Base-by-base conservation (phyloP, 2,113 vertebrate genomes). In the Coryphaenoides rupestris region DNA sequence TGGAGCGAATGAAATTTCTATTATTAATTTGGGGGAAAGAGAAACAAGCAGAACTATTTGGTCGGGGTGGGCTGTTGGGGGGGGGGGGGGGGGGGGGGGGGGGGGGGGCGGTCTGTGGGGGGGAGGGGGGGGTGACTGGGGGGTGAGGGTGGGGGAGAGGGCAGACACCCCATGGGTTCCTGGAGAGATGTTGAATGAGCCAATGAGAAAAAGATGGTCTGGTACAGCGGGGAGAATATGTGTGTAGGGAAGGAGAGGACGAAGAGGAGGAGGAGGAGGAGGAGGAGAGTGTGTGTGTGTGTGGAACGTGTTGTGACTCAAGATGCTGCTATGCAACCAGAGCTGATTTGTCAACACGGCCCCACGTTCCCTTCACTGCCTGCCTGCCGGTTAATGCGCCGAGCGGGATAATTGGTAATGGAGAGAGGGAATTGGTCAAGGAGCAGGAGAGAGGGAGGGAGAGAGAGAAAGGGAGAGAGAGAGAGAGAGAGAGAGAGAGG, bases 341-440 rank as follows among this genome's bases (percentile, higher is more conserved):
- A 63, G 68, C 73, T 69, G 78, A 87, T 90, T 87, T 80, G 84
- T 89, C 77, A 69, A 76, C 73, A 69, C 33, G 45, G 69, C 70
- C 58, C 77, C 69, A 73, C 73, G 69, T 81, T 82, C 58, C 71
- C 75, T n/a, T n/a, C n/a, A n/a, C n/a, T n/a, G n/a, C n/a, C n/a
- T n/a, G 74, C 76, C 74, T 76, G 72, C 66, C 62, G 26, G 61
- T 73, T 64, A 75, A 76, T 21, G 7, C 53, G 19, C 68, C 63
- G 81, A 82, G 76, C 74, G 60, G 74, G 73, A 77, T 81, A 80
- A 69, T 75, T 69, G 61, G 62, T 26, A 60, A 54, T 60, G 63
- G 50, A 24, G 55, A 68, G 57, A 56, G 57, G 61, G 64, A 62
- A 26, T 26, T 26, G 24, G 24, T 26, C 3, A 26, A 26, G 6